A percentile compares a stretch with the other conserved stretches of the same genome.
These are phyloP conservation scores for Coelopa pilipes DNA, from an alignment of 2,888 invertebrate species.

Conservation along the genomic window DNA sequence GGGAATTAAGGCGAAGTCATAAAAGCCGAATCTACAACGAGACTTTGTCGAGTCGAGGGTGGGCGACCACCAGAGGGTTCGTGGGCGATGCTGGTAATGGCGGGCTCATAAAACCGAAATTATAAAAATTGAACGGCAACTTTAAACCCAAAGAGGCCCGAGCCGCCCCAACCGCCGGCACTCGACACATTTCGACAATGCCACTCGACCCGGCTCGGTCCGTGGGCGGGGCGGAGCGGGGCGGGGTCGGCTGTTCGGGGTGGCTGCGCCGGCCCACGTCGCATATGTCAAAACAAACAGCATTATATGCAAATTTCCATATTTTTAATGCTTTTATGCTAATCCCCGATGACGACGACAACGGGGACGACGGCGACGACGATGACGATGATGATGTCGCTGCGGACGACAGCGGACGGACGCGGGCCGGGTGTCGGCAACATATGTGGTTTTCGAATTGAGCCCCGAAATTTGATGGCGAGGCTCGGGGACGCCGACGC, in stretches of 20 bases:
- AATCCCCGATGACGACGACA: constrained; percentile 48
- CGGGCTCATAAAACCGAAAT: constrained; percentile 20
- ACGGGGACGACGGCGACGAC: neutral
- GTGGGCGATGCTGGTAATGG: neutral
- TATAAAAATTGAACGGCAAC: constrained; percentile 11
- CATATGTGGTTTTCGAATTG: constrained; percentile 21
- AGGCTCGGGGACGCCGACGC: neutral
- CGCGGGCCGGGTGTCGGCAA: neutral
- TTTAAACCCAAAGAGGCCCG: constrained; percentile 7
- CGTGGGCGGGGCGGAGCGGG: neutral
- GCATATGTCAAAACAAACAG: constrained; percentile 60
- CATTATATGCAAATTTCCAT: constrained; percentile 58
- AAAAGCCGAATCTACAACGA: constrained; percentile 23
- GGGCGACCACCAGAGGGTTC: neutral
- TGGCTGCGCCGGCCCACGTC: neutral
- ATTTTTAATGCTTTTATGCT: constrained; percentile 64
- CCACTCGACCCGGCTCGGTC: neutral
- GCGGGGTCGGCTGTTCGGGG: neutral
- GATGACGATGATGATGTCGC: constrained; percentile 5
- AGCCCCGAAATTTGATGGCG: neutral
- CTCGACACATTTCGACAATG: constrained; percentile 25
- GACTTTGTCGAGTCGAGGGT: neutral
- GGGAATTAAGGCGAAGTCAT: constrained; percentile 20
- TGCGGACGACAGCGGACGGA: neutral
- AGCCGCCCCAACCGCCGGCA: neutral